phyloP scores from a whole-genome alignment of 1,140 invertebrate species.

The Diabrotica undecimpunctata region DNA sequence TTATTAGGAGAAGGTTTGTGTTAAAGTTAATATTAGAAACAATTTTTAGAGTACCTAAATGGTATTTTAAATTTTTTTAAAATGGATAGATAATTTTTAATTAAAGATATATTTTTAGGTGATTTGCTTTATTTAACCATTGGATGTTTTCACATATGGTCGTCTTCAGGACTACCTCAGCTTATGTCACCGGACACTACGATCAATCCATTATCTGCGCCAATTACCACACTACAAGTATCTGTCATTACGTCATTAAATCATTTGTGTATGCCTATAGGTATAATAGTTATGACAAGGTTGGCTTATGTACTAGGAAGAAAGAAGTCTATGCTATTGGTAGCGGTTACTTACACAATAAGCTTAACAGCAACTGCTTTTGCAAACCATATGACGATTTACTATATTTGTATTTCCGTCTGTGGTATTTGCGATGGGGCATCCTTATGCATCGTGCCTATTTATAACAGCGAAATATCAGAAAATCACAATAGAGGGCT shows the following conservation, averaged over 20 bases:
- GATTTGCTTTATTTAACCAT: too few species aligned
- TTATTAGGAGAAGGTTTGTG: too few species aligned
- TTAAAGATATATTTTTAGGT: too few species aligned
- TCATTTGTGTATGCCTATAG: constrained; percentile 65
- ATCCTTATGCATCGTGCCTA: constrained; percentile 49
- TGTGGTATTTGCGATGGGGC: constrained; percentile 49
- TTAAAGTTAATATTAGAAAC: too few species aligned
- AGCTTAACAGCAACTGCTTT: constrained; percentile 46
- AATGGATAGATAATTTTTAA: too few species aligned
- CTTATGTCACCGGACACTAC: constrained; percentile 40
- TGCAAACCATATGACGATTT: constrained; percentile 39
- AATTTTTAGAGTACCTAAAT: too few species aligned
- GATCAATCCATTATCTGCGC: constrained; percentile 39
- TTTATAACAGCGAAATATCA: constrained; percentile 53
- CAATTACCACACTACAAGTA: constrained; percentile 51
- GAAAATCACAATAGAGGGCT: constrained; percentile 41
- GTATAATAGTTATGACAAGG: constrained; percentile 20
- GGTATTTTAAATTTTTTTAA: too few species aligned
- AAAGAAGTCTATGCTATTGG: constrained; percentile 46
- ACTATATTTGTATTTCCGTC: constrained; percentile 47
- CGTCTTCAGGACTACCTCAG: constrained; percentile 63
- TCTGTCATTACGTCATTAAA: constrained; percentile 81
- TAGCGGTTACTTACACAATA: constrained; percentile 44
- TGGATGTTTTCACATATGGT: constrained; percentile 51
- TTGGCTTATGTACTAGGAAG: constrained; percentile 38